These are phyloP conservation scores for Ptychadena robeensis DNA, from an alignment of 2,797 vertebrate species.

Conservation along the genomic window DNA sequence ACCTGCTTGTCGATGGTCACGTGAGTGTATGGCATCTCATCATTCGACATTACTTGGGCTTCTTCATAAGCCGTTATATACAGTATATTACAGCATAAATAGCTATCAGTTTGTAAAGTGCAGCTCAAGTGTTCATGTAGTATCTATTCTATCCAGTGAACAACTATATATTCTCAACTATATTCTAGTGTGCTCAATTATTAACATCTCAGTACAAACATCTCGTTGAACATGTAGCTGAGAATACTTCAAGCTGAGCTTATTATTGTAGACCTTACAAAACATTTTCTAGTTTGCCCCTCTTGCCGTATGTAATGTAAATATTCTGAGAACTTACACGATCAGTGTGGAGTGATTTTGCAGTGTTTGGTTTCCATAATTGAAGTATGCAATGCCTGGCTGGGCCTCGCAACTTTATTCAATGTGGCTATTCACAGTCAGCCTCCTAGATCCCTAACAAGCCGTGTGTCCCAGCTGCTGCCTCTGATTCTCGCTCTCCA, in stretches of 20 bases:
- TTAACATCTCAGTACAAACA: not conserved
- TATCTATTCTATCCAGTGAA: not conserved
- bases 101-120: not conserved
- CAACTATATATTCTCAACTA: no score
- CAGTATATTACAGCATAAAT: not conserved
- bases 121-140: not conserved
- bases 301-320: not conserved
- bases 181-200: not conserved
- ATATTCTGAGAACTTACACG: slow-evolving; percentile 7
- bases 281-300: not conserved
- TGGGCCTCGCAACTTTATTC: slow-evolving; percentile 14
- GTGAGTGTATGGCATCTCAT: no score
- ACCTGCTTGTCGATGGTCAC: no score
- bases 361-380: not conserved
- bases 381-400: slow-evolving; percentile 12
- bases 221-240: no score
- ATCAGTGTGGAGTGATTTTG: not conserved
- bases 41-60: no score
- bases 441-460: not conserved
- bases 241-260: not conserved
- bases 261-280: not conserved
- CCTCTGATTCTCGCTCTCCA: not conserved
- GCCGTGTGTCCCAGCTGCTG: slow-evolving; percentile 29
- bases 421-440: slow-evolving; percentile 17
- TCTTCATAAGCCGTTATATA: not conserved